Base-by-base conservation (phyloP, 1,140 invertebrate species). In the Melitaea cinxia region DNA sequence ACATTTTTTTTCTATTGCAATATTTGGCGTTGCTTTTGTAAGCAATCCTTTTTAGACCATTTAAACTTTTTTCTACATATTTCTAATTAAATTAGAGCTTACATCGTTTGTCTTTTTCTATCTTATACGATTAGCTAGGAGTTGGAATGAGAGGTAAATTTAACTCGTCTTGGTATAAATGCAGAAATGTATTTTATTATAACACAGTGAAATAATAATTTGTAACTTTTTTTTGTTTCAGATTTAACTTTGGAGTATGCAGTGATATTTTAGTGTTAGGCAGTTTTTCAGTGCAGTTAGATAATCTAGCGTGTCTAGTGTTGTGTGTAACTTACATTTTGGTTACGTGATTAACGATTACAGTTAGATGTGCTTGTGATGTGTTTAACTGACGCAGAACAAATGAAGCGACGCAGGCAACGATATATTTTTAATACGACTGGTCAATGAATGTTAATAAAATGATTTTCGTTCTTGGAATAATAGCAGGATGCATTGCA, bases 371-470 rank as follows among this genome's bases (percentile, higher is more conserved):
- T 73, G 69, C 60, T 65, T 72, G 74, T 77, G 73, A 85, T 85
- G 60, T 69, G 39, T 68, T 68, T 52, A 66, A 70, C 73, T 60
- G 58, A 63, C 21, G 30, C 53, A 39, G 72, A 67, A 78, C 81
- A 73, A 85, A 87, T 87, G 84, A 82, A 77, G 82, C 82, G 82
- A 69, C 81, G 77, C 28, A 75, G 68, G 75, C 53, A 39, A 57
- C 64, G 72, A 66, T 49, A 47, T 42, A 50, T 65, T 15, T 52
- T 60, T 47, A 73, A 71, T 67, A 45, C 72, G 53, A 60, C 73
- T 42, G 72, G 76, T 53, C 73, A 85, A 66, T 83, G 75, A 83
- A 53, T 55, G 70, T 60, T 50, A 65, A 59, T 49, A 75, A 37
- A 50, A 83, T 84, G 82, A 73, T 75, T 37, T 33, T 53, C 21